Conservation (phyloP, 2,888 invertebrate species). For the Hypomecis atomaria region DNA sequence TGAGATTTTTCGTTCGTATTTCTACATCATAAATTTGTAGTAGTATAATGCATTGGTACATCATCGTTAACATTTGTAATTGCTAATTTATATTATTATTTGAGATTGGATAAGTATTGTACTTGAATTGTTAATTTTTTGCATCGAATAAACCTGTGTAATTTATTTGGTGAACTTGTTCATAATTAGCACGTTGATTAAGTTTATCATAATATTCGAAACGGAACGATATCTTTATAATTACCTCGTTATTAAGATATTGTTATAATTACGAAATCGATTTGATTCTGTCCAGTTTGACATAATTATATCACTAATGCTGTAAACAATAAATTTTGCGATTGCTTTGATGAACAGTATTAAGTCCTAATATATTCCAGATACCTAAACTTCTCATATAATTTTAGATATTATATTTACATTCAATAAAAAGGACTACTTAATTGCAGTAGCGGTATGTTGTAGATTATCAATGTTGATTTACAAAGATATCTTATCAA, state of each 20-base stretch:
- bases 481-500: not conserved
- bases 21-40: too few species aligned
- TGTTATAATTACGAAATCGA: not conserved
- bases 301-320: not conserved
- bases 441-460: constrained; percentile 8
- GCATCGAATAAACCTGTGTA: too few species aligned
- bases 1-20: too few species aligned
- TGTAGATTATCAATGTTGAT: not conserved
- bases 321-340: not conserved
- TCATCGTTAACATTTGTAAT: too few species aligned
- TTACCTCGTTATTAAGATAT: not conserved
- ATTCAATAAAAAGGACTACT: constrained; percentile 5
- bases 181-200: not conserved
- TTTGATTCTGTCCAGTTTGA: not conserved
- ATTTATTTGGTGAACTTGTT: too few species aligned
- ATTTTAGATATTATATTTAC: not conserved
- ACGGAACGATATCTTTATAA: not conserved
- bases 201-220: not conserved
- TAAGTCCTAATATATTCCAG: not conserved
- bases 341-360: not conserved
- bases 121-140: too few species aligned
- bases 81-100: too few species aligned
- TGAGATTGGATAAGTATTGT: too few species aligned
- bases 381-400: not conserved
- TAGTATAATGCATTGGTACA: too few species aligned